Conservation (phyloP, 2,888 invertebrate genomes). For the Hydrotaea diabolus region DNA sequence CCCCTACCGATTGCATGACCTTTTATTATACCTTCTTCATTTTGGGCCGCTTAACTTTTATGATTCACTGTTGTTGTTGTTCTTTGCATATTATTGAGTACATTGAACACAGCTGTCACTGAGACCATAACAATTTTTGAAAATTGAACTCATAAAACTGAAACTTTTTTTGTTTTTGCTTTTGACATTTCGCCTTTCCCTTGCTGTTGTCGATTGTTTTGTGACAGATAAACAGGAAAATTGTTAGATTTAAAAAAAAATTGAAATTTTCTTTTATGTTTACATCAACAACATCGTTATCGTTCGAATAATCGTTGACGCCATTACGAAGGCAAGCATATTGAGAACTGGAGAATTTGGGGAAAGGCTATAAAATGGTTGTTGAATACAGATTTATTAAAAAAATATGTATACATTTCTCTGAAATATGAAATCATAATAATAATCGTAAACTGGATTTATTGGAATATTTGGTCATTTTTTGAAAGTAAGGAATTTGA, state of each 20-base stretch:
- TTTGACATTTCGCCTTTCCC: neutral
- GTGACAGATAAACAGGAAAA: conserved; percentile 21
- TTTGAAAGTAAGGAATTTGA: too few species aligned
- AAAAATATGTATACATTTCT: neutral
- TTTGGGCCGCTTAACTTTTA: too few species aligned
- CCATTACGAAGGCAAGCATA: neutral
- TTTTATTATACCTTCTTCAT: neutral
- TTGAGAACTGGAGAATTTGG: too few species aligned
- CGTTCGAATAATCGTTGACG: conserved; percentile 34
- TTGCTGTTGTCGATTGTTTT: neutral
- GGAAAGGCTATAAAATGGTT: neutral
- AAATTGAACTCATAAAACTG: conserved; percentile 62
- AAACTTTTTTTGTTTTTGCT: neutral
- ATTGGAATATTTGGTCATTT: neutral
- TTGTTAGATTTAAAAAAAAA: conserved; percentile 45
- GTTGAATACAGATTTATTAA: neutral
- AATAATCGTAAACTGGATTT: neutral
- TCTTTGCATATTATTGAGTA: conserved; percentile 26
- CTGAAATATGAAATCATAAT: neutral
- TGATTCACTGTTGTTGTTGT: neutral
- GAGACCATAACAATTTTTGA: conserved; percentile 46
- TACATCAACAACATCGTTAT: neutral
- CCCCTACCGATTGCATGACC: too few species aligned
- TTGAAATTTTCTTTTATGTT: conserved; percentile 47
- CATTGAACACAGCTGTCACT: conserved; percentile 57